Base-by-base conservation (phyloP, 1,140 invertebrate species). In the Lutraria rhynchaena region DNA sequence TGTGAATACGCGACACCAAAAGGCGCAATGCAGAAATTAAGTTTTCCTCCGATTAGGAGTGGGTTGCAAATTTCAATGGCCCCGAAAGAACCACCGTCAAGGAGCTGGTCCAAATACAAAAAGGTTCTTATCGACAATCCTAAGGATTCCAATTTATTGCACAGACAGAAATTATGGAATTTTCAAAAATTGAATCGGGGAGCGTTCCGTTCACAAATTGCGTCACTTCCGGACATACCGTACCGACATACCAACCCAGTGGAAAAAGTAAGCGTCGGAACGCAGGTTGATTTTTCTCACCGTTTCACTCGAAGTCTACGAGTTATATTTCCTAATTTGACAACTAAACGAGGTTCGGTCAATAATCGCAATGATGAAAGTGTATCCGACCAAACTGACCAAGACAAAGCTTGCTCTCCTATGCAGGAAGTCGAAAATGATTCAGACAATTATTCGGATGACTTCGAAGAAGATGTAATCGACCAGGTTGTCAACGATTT, bases 151-250 rank as follows among this genome's bases (percentile, higher is more conserved):
- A 73, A 81, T 35, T 37, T 81, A 27, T 57, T 81, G 24, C 78
- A 81, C 9, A 46, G 69, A 24, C 78, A 81, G 29, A 81, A 73
- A 55, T 67, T 81, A 3, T 81, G 78, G 78, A 81, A 81, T 61
- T 81, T 81, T 51, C 78, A 74, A 29, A 81, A 81, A 73, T 17
- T 81, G n/a, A 81, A 81, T 55, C 55, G 78, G 2, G 69, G 78
- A 15, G 78, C 78, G 7, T 81, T 81, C 44, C 41, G 78, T 3
- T 81, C 78, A 29, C 67, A 81, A 44, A 7, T 81, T n/a, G 31
- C 58, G 35, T 81, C 78, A 24, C 22, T 81, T 17, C 78, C 78
- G 24, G 78, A 81, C 46, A 81, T 81, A 19, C 78, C 78, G 9
- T 81, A 65, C 31, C 58, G 78, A 33, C 69, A 81, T 31, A 41